A percentile compares a stretch with the other conserved stretches of the same genome.
phyloP scores from a whole-genome alignment of 2,797 vertebrate species.

The Muraenolepis orangiensis region DNA sequence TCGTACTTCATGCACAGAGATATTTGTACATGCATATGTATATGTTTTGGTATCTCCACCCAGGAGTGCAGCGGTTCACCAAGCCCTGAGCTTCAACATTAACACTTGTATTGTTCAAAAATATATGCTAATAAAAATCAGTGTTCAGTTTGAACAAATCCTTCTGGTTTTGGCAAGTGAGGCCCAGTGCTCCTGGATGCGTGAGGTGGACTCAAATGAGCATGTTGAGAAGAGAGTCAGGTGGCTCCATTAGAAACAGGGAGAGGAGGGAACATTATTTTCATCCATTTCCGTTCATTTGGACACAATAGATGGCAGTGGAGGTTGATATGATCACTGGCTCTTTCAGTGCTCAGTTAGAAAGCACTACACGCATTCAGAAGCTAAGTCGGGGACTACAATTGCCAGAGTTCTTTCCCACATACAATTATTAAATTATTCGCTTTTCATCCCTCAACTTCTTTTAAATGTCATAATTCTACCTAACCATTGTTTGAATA shows the following conservation, averaged over 20 bases:
- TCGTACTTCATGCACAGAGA: background rate
- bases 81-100: background rate
- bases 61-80: background rate
- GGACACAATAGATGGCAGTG: background rate
- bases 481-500: background rate
- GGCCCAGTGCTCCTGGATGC: background rate
- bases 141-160: background rate
- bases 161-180: background rate
- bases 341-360: background rate
- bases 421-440: background rate
- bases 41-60: background rate
- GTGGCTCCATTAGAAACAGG: background rate
- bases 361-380: background rate
- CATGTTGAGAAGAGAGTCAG: background rate
- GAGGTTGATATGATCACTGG: background rate
- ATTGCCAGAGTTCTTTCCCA: background rate
- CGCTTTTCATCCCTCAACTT: background rate
- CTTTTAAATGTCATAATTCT: background rate
- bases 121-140: background rate
- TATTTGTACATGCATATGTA: background rate
- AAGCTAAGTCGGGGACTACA: background rate
- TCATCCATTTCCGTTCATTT: conserved; percentile 2
- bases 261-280: background rate
- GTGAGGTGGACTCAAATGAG: background rate
- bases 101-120: background rate